Evolutionary conservation across 2,113 vertebrate species (phyloP).

Genomic region (Siphamia tubifer): DNA sequence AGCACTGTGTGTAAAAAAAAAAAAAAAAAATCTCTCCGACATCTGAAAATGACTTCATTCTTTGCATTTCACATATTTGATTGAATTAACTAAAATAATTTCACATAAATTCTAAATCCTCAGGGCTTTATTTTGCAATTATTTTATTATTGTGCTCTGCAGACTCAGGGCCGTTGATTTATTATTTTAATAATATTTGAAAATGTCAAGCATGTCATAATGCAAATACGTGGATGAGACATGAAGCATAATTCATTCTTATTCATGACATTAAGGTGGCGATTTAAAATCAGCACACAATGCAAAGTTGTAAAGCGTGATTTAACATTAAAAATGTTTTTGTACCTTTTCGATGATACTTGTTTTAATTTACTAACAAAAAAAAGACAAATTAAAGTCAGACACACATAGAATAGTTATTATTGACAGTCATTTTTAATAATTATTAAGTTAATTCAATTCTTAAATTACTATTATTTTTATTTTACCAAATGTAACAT

Average conservation of each 20-base stretch:
- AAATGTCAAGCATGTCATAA: slow-evolving; percentile 64
- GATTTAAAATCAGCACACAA: slow-evolving; percentile 15
- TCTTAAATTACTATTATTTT: too few species aligned
- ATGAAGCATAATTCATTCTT: slow-evolving; percentile 38
- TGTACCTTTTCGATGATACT: neutral
- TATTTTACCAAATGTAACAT: too few species aligned
- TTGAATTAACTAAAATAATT: slow-evolving; percentile 47
- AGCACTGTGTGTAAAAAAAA: slow-evolving; percentile 34
- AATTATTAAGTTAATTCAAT: neutral
- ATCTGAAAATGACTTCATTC: slow-evolving; percentile 45
- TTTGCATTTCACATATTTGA: slow-evolving; percentile 39
- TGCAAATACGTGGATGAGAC: slow-evolving; percentile 38
- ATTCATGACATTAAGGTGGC: slow-evolving; percentile 21
- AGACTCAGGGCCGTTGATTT: slow-evolving; percentile 43
- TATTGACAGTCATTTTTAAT: too few species aligned
- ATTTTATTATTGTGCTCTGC: slow-evolving; percentile 26
- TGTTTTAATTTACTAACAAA: too few species aligned
- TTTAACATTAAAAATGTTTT: neutral
- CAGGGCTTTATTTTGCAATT: slow-evolving; percentile 6
- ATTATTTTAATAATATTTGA: slow-evolving; percentile 63
- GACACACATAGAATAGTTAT: too few species aligned
- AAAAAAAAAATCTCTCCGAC: slow-evolving; percentile 28
- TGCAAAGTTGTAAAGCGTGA: neutral
- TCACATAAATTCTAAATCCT: slow-evolving; percentile 13
- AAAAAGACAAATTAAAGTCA: neutral